Conservation (phyloP, 2,888 invertebrate genomes). For the Watsonalla binaria region DNA sequence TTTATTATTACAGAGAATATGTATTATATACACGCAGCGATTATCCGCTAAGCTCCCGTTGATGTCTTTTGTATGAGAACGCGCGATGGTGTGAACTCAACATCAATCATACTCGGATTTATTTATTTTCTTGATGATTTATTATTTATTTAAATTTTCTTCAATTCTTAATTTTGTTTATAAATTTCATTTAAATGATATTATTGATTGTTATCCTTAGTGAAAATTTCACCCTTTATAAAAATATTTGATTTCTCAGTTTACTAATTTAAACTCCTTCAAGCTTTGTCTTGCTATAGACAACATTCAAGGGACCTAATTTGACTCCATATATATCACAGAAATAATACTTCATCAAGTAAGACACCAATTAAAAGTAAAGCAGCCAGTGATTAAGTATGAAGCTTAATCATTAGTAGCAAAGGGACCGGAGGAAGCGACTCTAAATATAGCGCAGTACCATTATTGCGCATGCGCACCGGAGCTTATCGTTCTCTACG, state of each 20-base stretch:
- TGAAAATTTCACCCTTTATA: too few relatives aligned
- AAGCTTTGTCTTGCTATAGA: too few relatives aligned
- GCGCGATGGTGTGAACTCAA: not conserved
- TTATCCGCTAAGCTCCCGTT: slow-evolving; percentile 15
- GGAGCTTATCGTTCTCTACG: slow-evolving; percentile 67
- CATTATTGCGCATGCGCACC: slow-evolving; percentile 56
- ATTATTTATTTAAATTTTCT: too few relatives aligned
- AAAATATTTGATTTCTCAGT: too few relatives aligned
- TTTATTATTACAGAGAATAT: too few relatives aligned
- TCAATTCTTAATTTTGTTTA: too few relatives aligned
- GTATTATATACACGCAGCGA: not conserved
- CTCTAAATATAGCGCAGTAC: slow-evolving; percentile 61
- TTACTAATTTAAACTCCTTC: too few relatives aligned
- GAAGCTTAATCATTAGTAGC: slow-evolving; percentile 11
- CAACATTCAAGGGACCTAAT: too few relatives aligned
- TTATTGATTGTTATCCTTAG: too few relatives aligned
- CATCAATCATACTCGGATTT: not conserved
- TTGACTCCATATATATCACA: too few relatives aligned
- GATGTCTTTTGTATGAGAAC: slow-evolving; percentile 25
- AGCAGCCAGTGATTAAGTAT: slow-evolving; percentile 31
- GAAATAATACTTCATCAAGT: slow-evolving; percentile 3
- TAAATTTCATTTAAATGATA: too few relatives aligned
- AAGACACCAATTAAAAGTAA: slow-evolving; percentile 23
- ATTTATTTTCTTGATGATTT: too few relatives aligned
- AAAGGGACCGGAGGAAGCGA: slow-evolving; percentile 51